Evolutionary conservation across 2,888 invertebrate species (phyloP), one percentile per base, ranked within the genome.

Genomic region (Acrocera orbiculus): DNA sequence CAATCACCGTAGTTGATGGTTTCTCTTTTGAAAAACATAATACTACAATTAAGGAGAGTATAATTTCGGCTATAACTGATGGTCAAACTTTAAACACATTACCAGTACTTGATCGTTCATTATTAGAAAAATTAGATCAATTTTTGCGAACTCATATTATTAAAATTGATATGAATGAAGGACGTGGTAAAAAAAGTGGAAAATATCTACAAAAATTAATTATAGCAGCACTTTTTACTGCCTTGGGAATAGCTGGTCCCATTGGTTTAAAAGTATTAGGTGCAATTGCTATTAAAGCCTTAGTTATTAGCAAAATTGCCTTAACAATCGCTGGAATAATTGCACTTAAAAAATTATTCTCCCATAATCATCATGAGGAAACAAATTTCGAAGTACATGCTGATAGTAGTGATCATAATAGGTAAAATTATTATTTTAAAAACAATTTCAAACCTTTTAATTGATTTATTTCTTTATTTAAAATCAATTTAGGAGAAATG

Each of bases 231-330:
- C 61, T 72, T 42, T 61, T 71, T 44, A 69, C 71, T 27, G 72
- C 72, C 39, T 64, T 76, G 54, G 75, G 75, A 44, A 66, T 77
- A 39, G 72, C 75, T 27, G 75, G 73, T 40, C 76, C 76, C 2
- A 60, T 77, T 51, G 70, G 75, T 25, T 58, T 77, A 47, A 76
- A 77, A 58, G 73, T 73, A 16, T 57, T 77, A 42, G 76, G 75
- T 34, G 64, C 73, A 17, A 71, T 77, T 46, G 76, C 77, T 30
- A 75, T 73, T 29, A 75, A 77, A 54, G 76, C 77, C 22, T 62
- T 78, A 41, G 68, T 78, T 40, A 73, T 76, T 44, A 74, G 75
- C 53, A 78, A 78, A 53, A 72, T 76, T 30, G 77, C 77, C 3
- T 56, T 78, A 37, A 73, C 77, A 39, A 76, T 78, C 45, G 73